Conservation (phyloP, 2,888 invertebrate genomes). For the Nomada flava region DNA sequence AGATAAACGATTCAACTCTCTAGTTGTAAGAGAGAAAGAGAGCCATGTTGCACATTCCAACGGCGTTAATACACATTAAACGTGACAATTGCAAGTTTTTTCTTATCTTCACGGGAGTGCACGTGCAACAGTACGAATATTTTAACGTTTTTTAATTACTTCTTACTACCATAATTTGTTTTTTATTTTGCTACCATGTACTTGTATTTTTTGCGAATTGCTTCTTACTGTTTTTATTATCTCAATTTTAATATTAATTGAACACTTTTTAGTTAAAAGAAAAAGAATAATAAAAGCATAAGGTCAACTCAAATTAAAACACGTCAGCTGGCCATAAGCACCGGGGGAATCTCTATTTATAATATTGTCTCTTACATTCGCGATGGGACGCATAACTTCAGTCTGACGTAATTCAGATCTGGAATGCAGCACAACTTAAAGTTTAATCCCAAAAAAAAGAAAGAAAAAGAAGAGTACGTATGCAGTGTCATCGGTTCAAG, state of each 20-base stretch:
- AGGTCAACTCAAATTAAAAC: slow-evolving; percentile 1
- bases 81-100: neutral
- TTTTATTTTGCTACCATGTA: no score
- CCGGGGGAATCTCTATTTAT: slow-evolving; percentile 14
- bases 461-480: no score
- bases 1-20: slow-evolving; percentile 1
- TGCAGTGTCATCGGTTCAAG: slow-evolving; percentile 22
- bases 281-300: neutral
- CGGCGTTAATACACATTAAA: neutral
- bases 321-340: neutral
- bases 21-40: slow-evolving; percentile 4
- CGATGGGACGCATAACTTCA: neutral
- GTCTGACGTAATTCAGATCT: slow-evolving; percentile 28
- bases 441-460: neutral
- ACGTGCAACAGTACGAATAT: no score
- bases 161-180: no score
- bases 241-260: no score
- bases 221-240: no score
- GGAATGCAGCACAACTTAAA: slow-evolving; percentile 12
- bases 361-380: slow-evolving; percentile 22
- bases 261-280: neutral
- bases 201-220: no score
- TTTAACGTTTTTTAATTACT: no score
- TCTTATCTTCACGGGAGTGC: no score
- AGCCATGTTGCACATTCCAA: neutral